These are phyloP conservation scores for Nautilus pompilius DNA, from an alignment of 1,140 invertebrate genomes.

Conservation along the genomic window DNA sequence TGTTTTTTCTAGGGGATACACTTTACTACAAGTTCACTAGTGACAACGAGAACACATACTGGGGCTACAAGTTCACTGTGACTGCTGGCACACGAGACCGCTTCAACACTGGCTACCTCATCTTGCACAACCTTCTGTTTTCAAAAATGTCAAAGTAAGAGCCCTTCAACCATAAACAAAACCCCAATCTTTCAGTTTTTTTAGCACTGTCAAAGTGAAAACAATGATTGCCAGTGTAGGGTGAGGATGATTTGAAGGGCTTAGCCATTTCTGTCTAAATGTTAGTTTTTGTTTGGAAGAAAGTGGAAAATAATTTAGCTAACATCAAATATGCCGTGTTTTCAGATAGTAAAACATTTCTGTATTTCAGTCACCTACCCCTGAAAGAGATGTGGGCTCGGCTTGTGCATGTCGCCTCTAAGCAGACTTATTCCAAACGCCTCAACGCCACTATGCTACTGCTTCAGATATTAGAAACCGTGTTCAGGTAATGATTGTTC, in stretches of 20 bases:
- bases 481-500: no score
- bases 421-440: conserved; percentile 44
- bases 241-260: no score
- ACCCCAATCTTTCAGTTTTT: no score
- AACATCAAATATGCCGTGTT: no score
- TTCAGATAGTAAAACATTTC: no score
- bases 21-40: conserved; percentile 42
- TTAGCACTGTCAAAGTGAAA: no score
- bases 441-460: conserved; percentile 49
- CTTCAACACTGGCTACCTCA: conserved; percentile 52
- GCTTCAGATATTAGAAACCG: conserved; percentile 39
- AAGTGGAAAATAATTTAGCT: no score
- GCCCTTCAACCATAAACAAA: no score
- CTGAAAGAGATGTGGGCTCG: conserved; percentile 44
- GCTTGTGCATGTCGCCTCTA: conserved; percentile 48
- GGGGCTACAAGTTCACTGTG: conserved; percentile 54
- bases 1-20: conserved; percentile 44
- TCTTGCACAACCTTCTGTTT: conserved; percentile 44
- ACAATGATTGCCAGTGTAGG: no score
- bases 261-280: no score
- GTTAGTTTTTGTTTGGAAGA: no score
- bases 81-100: conserved; percentile 45
- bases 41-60: conserved; percentile 28
- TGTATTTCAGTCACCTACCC: conserved; percentile 34
- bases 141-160: conserved; percentile 37